Percentiles rank a stretch among this genome's conserved stretches.
Evolutionary conservation across 2,113 vertebrate genomes (phyloP).

Genomic region (Ictalurus punctatus): DNA sequence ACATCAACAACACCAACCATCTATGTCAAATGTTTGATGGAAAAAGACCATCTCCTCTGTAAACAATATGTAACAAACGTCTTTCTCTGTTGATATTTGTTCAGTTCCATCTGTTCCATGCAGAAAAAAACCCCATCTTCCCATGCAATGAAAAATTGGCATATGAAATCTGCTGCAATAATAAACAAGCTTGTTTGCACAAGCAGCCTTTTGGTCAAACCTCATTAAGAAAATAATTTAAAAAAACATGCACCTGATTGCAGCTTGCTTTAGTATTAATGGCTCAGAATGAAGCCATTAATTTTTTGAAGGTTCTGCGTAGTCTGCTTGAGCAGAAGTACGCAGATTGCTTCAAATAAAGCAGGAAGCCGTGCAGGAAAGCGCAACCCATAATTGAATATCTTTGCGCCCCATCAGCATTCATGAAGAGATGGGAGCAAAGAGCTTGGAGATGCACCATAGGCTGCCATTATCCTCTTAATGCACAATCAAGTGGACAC

Average conservation of each 20-base stretch:
- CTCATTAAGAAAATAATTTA: background rate
- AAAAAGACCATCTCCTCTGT: constrained; percentile 3
- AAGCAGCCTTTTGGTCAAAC: constrained; percentile 17
- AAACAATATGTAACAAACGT: constrained; percentile 34
- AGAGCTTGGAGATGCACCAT: constrained; percentile 62
- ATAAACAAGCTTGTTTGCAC: constrained; percentile 56
- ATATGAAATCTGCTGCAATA: constrained; percentile 50
- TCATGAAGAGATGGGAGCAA: constrained; percentile 52
- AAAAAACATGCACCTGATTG: constrained; percentile 45
- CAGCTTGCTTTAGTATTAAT: constrained; percentile 69
- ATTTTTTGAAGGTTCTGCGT: constrained; percentile 68
- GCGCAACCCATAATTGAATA: constrained; percentile 60
- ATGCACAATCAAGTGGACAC: constrained; percentile 48
- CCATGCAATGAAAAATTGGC: constrained; percentile 17
- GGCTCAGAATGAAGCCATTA: constrained; percentile 71
- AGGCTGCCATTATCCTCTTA: constrained; percentile 65
- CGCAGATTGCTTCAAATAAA: constrained; percentile 66
- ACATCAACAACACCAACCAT: background rate
- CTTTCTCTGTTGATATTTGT: constrained; percentile 8
- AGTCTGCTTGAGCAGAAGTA: constrained; percentile 69
- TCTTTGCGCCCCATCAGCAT: constrained; percentile 63
- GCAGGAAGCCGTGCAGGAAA: constrained; percentile 62
- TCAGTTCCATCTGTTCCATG: constrained; percentile 46
- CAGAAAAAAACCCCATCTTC: constrained; percentile 34
- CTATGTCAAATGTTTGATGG: background rate